These are phyloP conservation scores for Oithona nana DNA, from an alignment of 2,888 invertebrate genomes.

Conservation along the genomic window DNA sequence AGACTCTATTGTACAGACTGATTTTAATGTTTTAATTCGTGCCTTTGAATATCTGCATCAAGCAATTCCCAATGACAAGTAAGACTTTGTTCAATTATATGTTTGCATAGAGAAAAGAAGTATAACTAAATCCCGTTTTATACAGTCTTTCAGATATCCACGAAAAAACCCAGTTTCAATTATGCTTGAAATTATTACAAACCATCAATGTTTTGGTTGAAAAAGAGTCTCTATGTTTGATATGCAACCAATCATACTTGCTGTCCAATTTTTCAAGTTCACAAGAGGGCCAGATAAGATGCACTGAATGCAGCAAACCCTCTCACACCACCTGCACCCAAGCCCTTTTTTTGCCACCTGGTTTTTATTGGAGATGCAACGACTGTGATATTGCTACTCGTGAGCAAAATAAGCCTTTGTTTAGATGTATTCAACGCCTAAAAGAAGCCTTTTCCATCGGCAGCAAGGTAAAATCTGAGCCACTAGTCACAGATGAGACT, in stretches of 20 bases:
- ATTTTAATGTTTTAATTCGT: too few relatives aligned
- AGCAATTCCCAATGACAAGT: too few relatives aligned
- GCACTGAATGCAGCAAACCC: background rate
- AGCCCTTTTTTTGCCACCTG: background rate
- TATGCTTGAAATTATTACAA: background rate
- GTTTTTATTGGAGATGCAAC: background rate
- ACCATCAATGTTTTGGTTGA: background rate
- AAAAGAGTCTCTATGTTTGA: background rate
- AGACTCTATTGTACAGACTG: too few relatives aligned
- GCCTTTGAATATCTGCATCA: too few relatives aligned
- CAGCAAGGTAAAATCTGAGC: background rate
- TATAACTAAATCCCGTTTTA: background rate
- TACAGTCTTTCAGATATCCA: background rate
- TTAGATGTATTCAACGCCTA: background rate
- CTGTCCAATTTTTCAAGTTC: background rate
- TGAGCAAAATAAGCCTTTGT: background rate
- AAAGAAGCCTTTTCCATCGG: background rate
- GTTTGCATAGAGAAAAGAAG: too few relatives aligned
- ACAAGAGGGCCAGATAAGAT: background rate
- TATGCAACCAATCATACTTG: background rate
- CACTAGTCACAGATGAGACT: background rate
- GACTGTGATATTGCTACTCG: background rate
- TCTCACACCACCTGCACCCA: background rate
- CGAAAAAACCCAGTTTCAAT: background rate
- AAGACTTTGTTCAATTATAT: too few relatives aligned